Conservation (phyloP, 2,113 vertebrate genomes). For the Clarias macrocephalus region DNA sequence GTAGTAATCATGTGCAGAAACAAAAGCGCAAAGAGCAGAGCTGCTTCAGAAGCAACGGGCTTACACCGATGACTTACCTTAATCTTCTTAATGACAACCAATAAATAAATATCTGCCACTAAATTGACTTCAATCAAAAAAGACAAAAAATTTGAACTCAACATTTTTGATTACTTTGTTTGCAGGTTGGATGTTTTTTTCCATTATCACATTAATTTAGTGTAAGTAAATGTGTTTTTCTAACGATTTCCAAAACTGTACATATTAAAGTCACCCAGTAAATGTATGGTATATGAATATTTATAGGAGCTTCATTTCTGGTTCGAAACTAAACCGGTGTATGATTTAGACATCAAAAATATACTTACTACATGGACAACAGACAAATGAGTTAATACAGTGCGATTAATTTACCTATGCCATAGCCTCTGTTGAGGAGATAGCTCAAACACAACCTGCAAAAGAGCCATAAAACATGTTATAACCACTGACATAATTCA, state of each 20-base stretch:
- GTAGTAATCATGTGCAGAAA: not conserved
- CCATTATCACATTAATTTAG: not conserved
- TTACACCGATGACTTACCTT: not conserved
- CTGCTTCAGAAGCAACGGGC: not conserved
- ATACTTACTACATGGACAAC: not conserved
- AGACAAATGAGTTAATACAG: not conserved
- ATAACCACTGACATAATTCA: not conserved
- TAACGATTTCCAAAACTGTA: not conserved
- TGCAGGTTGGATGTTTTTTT: not conserved
- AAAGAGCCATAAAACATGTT: conserved; percentile 16
- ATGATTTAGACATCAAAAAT: no score
- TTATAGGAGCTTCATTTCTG: no score
- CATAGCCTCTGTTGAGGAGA: conserved; percentile 86
- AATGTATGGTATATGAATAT: not conserved
- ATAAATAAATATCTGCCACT: not conserved
- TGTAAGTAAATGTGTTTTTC: not conserved
- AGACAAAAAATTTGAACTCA: not conserved
- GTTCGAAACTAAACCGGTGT: not conserved
- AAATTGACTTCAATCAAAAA: not conserved
- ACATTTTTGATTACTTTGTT: not conserved
- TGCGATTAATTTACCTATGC: conserved; percentile 82
- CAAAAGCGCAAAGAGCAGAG: not conserved
- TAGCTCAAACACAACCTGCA: conserved; percentile 91
- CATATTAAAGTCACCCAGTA: not conserved
- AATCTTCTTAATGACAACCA: not conserved